Evolutionary conservation across 1,140 invertebrate genomes (phyloP).

Genomic region (Drosophila sulfurigaster): DNA sequence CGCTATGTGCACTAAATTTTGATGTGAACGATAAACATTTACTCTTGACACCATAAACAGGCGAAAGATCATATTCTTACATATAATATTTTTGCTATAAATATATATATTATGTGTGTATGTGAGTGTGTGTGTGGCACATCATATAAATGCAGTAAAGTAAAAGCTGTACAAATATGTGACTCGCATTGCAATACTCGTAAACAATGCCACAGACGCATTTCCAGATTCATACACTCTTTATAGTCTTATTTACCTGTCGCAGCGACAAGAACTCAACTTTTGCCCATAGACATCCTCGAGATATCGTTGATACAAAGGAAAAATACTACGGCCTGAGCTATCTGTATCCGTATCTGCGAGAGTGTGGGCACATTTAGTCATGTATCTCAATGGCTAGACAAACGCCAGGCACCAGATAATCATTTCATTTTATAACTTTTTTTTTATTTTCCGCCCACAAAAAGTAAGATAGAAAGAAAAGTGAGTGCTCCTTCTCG

Average conservation of each 20-base stretch:
- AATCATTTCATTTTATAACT: slow-evolving; percentile 84
- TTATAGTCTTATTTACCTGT: slow-evolving; percentile 73
- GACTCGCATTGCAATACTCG: slow-evolving; percentile 68
- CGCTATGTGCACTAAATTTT: slow-evolving; percentile 41
- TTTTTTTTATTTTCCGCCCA: slow-evolving; percentile 55
- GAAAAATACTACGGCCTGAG: not conserved
- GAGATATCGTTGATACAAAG: slow-evolving; percentile 15
- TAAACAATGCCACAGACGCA: slow-evolving; percentile 47
- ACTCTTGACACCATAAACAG: slow-evolving; percentile 54
- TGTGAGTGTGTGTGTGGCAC: slow-evolving; percentile 20
- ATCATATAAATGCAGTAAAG: slow-evolving; percentile 72
- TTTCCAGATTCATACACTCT: slow-evolving; percentile 32
- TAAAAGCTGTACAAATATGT: slow-evolving; percentile 67
- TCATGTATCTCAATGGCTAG: slow-evolving; percentile 67
- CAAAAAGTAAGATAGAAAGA: not conserved
- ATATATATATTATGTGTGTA: slow-evolving; percentile 39
- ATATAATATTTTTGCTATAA: slow-evolving; percentile 48
- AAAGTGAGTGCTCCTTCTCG: slow-evolving; percentile 23
- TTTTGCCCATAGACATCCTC: slow-evolving; percentile 37
- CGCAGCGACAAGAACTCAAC: slow-evolving; percentile 35
- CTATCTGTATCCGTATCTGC: not conserved
- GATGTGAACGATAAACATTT: slow-evolving; percentile 56
- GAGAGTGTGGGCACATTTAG: slow-evolving; percentile 21
- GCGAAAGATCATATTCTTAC: slow-evolving; percentile 31
- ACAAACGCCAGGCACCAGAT: slow-evolving; percentile 74